Evolutionary conservation across 2,113 vertebrate species (phyloP).

Genomic region (Rattus rattus): DNA sequence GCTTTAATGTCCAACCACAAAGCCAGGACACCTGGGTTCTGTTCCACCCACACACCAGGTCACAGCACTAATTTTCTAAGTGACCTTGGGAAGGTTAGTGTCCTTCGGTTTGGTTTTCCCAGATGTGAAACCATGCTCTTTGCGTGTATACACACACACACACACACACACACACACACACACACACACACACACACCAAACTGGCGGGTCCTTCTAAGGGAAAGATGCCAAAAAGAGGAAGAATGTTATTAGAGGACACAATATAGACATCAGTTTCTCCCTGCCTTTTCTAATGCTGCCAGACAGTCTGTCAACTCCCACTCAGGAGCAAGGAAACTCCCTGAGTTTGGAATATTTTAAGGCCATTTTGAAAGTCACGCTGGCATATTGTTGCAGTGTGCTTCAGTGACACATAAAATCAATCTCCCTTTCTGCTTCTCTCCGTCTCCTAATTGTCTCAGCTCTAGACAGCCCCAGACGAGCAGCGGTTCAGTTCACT

Average conservation of each 20-base stretch:
- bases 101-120: conserved; percentile 73
- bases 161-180: conserved; percentile 1
- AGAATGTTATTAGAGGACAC: conserved; percentile 78
- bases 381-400: conserved; percentile 77
- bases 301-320: conserved; percentile 83
- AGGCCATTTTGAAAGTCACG: conserved; percentile 82
- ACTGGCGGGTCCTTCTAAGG: conserved; percentile 47
- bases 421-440: conserved; percentile 67
- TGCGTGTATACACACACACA: conserved; percentile 1
- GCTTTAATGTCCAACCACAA: conserved; percentile 44
- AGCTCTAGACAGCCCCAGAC: conserved; percentile 68
- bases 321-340: conserved; percentile 81
- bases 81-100: conserved; percentile 81
- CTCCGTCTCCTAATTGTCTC: conserved; percentile 73
- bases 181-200: conserved; percentile 53
- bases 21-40: conserved; percentile 59
- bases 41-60: not conserved
- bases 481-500: conserved; percentile 64
- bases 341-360: conserved; percentile 83
- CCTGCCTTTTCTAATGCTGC: conserved; percentile 76
- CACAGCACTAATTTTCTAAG: conserved; percentile 67
- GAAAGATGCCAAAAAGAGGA: conserved; percentile 58
- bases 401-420: conserved; percentile 78
- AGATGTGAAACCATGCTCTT: conserved; percentile 64
- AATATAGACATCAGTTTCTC: conserved; percentile 76